A percentile compares a stretch with the other conserved stretches of the same genome.
Conservation (phyloP, 2,797 vertebrate species). For the Lepilemur septentrionalis region DNA sequence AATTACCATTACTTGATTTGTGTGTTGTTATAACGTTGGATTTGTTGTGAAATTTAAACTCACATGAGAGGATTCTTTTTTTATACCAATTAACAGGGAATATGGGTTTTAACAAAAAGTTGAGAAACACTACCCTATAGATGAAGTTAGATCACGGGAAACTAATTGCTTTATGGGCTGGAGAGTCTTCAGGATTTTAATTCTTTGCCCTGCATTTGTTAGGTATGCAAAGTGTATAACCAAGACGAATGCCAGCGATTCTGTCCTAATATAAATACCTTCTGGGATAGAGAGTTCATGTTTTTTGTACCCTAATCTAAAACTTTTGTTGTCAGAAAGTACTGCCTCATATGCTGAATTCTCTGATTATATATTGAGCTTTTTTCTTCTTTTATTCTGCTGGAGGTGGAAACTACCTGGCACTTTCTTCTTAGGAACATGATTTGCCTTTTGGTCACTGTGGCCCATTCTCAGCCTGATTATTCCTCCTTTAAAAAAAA, state of each 20-base stretch:
- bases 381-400: background rate
- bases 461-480: background rate
- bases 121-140: background rate
- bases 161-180: background rate
- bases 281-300: background rate
- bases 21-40: conserved; percentile 11
- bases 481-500: background rate
- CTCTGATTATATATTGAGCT: background rate
- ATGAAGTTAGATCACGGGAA: conserved; percentile 2
- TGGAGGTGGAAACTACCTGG: background rate
- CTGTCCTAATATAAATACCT: background rate
- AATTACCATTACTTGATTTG: conserved; percentile 34
- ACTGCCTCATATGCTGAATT: background rate
- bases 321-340: background rate
- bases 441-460: background rate
- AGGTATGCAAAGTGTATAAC: background rate
- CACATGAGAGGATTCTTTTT: background rate
- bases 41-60: conserved; percentile 27
- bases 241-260: background rate
- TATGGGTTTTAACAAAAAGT: background rate
- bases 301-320: background rate
- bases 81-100: background rate
- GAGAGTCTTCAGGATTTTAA: conserved; percentile 11
- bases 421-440: background rate
- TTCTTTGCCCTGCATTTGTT: conserved; percentile 2